Percentiles rank a stretch among this genome's conserved stretches.
phyloP scores from a whole-genome alignment of 1,140 invertebrate genomes.

The Drosophila melanogaster region Release_6_plus_ISO1_MT NC_004354.4:20083501-20084000 shows the following conservation, averaged over 20 bases:
- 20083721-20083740: neutral
- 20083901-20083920: constrained; percentile 36
- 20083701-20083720: constrained; percentile 40
- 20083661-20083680: constrained; percentile 43
- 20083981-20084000: constrained; percentile 18
- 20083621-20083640: constrained; percentile 22
- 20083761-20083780: constrained; percentile 79
- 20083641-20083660: constrained; percentile 43
- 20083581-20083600: constrained; percentile 78
- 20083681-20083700: neutral
- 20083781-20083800: constrained; percentile 60
- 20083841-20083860: constrained; percentile 35
- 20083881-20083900: constrained; percentile 33
- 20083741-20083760: neutral
- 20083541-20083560: constrained; percentile 68
- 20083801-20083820: constrained; percentile 49
- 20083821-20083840: constrained; percentile 29
- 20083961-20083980: neutral
- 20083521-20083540: constrained; percentile 26
- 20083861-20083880: constrained; percentile 34
- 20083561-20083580: constrained; percentile 58
- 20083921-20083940: constrained; percentile 12
- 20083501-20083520: constrained; percentile 3
- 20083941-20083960: constrained; percentile 1
- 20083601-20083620: constrained; percentile 69